Evolutionary conservation across 2,113 vertebrate species (phyloP).

Genomic region (Strix uralensis): DNA sequence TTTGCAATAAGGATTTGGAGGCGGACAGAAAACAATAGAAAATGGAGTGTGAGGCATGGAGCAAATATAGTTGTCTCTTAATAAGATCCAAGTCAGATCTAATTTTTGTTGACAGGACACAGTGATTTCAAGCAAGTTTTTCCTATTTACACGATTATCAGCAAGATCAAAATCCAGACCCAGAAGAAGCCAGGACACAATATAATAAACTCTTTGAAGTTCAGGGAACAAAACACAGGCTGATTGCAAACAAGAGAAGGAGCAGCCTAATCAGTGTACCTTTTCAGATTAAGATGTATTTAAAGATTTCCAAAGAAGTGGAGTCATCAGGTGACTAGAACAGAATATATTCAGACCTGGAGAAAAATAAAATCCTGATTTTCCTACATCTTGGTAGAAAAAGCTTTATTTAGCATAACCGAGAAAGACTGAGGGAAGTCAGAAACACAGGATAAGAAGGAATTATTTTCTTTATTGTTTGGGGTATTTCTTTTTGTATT

Average conservation of each 20-base stretch:
- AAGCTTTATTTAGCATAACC: neutral
- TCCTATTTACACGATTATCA: neutral
- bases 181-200: slow-evolving; percentile 3
- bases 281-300: slow-evolving; percentile 1
- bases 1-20: neutral
- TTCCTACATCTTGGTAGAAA: neutral
- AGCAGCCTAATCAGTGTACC: neutral
- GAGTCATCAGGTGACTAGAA: neutral
- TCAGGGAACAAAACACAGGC: slow-evolving; percentile 29
- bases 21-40: neutral
- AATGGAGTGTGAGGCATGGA: neutral
- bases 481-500: neutral
- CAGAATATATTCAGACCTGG: neutral
- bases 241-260: slow-evolving; percentile 22
- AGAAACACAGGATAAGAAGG: neutral
- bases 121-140: slow-evolving; percentile 21
- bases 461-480: neutral
- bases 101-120: slow-evolving; percentile 34
- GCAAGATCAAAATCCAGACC: slow-evolving; percentile 19
- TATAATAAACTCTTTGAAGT: slow-evolving; percentile 41
- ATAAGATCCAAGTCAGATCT: neutral
- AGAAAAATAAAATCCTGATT: neutral
- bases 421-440: neutral
- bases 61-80: neutral
- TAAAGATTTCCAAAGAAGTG: slow-evolving; percentile 5